phyloP scores from a whole-genome alignment of 2,888 invertebrate species.

The Oscheius sp. region DNA sequence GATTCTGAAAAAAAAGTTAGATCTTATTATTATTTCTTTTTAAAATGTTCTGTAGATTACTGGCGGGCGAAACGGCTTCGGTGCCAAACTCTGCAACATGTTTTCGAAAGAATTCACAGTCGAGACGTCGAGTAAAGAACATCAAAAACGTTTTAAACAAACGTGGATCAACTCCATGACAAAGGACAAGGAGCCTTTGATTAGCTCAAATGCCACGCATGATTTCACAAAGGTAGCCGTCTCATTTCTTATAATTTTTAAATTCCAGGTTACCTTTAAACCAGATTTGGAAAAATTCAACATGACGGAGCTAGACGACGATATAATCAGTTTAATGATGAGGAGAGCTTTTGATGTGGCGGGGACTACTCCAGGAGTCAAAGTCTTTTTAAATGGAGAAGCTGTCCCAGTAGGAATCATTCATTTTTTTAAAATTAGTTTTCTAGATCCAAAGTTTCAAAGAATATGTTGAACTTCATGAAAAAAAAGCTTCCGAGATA shows the following conservation, averaged over 20 bases:
- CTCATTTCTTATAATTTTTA: not conserved
- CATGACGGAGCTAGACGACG: conserved; percentile 91
- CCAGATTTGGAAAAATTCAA: conserved; percentile 95
- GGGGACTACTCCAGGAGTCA: conserved; percentile 87
- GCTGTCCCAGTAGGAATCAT: conserved; percentile 78
- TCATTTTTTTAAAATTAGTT: not conserved
- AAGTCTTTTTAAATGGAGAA: conserved; percentile 90
- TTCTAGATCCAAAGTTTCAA: conserved; percentile 86
- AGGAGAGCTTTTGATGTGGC: conserved; percentile 95
- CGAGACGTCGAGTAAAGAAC: conserved; percentile 90
- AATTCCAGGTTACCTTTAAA: conserved; percentile 85
- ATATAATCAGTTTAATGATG: conserved; percentile 90
- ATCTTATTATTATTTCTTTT: not conserved
- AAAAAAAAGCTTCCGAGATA: conserved; percentile 86
- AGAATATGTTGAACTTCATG: conserved; percentile 93
- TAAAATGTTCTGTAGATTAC: conserved; percentile 39
- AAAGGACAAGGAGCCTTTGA: conserved; percentile 82
- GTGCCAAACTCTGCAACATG: conserved; percentile 98
- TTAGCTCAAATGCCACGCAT: too few relatives aligned
- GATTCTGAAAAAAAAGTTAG: conserved; percentile 91
- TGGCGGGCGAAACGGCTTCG: conserved; percentile 94
- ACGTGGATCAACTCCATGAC: conserved; percentile 96
- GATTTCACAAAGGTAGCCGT: conserved; percentile 88
- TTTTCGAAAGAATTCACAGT: conserved; percentile 95
- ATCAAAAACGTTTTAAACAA: conserved; percentile 88